Conservation (phyloP, 35 echinoderm and acorn worm species). For the Heliocidaris erythrogramma region DNA sequence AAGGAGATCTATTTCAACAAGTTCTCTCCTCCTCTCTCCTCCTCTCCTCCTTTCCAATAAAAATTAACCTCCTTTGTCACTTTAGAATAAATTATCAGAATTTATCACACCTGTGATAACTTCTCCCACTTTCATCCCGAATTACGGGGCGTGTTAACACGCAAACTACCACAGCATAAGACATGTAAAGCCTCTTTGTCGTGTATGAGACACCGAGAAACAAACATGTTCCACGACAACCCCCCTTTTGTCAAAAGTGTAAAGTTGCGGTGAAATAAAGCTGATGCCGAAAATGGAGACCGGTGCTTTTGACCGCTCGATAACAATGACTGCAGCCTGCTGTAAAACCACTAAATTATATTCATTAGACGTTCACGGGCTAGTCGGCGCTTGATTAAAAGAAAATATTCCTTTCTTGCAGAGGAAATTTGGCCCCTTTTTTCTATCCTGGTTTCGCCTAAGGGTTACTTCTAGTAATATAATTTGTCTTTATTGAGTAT, state of each 20-base stretch:
- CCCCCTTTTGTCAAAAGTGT: not conserved
- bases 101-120: no score
- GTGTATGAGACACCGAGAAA: not conserved
- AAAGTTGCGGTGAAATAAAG: not conserved
- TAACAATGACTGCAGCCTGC: not conserved
- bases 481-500: constrained; percentile 34
- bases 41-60: no score
- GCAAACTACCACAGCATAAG: no score
- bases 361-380: constrained; percentile 24
- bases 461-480: constrained; percentile 20
- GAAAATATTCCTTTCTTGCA: constrained; percentile 6
- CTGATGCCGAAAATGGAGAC: not conserved
- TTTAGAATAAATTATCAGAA: no score
- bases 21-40: no score
- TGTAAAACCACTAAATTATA: constrained; percentile 22
- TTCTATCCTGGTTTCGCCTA: not conserved
- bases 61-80: no score
- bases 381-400: constrained; percentile 21
- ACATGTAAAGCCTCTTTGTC: no score
- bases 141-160: no score
- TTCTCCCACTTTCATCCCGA: no score
- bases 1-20: no score
- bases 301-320: not conserved
- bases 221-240: not conserved
- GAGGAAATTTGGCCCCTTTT: constrained; percentile 35